Conservation (phyloP, 2,888 invertebrate genomes). For the Horisme vitalbata region DNA sequence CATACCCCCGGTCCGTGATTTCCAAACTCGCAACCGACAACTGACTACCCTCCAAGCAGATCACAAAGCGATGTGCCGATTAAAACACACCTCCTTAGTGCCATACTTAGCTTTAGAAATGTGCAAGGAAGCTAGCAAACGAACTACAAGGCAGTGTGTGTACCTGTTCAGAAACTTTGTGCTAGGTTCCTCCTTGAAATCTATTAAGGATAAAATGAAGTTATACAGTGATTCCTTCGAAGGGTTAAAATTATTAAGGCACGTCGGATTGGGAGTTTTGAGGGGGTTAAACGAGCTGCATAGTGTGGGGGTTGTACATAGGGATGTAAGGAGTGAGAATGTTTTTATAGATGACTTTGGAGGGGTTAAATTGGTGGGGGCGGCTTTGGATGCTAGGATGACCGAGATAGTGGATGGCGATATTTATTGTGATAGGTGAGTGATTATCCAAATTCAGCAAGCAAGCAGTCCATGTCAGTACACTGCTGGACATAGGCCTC, state of each 20-base stretch:
- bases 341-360: slow-evolving; percentile 88
- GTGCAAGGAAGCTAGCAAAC: slow-evolving; percentile 80
- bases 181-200: slow-evolving; percentile 68
- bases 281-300: slow-evolving; percentile 91
- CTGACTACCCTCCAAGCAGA: slow-evolving; percentile 90
- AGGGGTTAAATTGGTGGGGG: slow-evolving; percentile 84
- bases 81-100: slow-evolving; percentile 88
- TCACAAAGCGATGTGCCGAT: slow-evolving; percentile 85
- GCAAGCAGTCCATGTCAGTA: no score
- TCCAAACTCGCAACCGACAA: slow-evolving; percentile 78
- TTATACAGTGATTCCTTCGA: slow-evolving; percentile 59
- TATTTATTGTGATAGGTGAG: slow-evolving; percentile 66
- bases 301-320: slow-evolving; percentile 91
- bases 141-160: slow-evolving; percentile 68
- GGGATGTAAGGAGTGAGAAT: slow-evolving; percentile 89
- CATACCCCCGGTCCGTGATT: slow-evolving; percentile 68
- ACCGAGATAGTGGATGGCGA: slow-evolving; percentile 80
- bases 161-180: slow-evolving; percentile 89
- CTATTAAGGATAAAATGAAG: slow-evolving; percentile 45
- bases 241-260: slow-evolving; percentile 76
- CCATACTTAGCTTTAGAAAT: slow-evolving; percentile 89
- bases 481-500: no score
- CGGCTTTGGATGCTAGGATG: slow-evolving; percentile 86
- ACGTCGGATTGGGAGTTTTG: slow-evolving; percentile 88
- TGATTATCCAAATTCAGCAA: slow-evolving; percentile 2